These are phyloP conservation scores for Tetragonisca angustula DNA, from an alignment of 2,888 invertebrate species.

Conservation along the genomic window DNA sequence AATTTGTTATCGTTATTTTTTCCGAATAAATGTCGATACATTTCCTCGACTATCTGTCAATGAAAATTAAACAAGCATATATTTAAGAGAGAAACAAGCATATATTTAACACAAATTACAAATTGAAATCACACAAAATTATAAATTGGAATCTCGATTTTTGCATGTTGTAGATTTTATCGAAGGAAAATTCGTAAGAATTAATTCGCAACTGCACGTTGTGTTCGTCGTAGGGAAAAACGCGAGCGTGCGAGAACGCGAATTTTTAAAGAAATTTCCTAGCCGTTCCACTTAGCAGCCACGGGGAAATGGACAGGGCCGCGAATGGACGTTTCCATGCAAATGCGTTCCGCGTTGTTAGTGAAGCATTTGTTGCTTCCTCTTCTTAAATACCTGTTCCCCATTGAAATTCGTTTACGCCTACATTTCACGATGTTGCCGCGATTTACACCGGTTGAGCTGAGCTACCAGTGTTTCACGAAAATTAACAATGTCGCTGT, in stretches of 20 bases:
- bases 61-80: no score
- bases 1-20: no score
- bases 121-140: no score
- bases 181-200: neutral
- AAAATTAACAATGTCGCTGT: neutral
- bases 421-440: slow-evolving; percentile 24
- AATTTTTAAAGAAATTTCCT: slow-evolving; percentile 18
- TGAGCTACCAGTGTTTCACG: neutral
- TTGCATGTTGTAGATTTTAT: neutral
- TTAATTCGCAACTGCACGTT: neutral
- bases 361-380: slow-evolving; percentile 48
- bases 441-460: neutral
- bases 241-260: neutral
- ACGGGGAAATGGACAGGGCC: slow-evolving; percentile 31
- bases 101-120: no score
- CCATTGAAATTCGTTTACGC: slow-evolving; percentile 41
- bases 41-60: no score
- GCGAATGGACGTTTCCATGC: slow-evolving; percentile 48
- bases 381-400: slow-evolving; percentile 35
- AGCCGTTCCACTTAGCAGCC: slow-evolving; percentile 12
- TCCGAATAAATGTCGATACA: no score
- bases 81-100: no score
- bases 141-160: no score
- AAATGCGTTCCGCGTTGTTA: slow-evolving; percentile 58
- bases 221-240: neutral